Percentiles rank a stretch among this genome's conserved stretches.
These are phyloP conservation scores for Spatulosminthurus flaviceps DNA, from an alignment of 2,888 invertebrate species.

Conservation along the genomic window DNA sequence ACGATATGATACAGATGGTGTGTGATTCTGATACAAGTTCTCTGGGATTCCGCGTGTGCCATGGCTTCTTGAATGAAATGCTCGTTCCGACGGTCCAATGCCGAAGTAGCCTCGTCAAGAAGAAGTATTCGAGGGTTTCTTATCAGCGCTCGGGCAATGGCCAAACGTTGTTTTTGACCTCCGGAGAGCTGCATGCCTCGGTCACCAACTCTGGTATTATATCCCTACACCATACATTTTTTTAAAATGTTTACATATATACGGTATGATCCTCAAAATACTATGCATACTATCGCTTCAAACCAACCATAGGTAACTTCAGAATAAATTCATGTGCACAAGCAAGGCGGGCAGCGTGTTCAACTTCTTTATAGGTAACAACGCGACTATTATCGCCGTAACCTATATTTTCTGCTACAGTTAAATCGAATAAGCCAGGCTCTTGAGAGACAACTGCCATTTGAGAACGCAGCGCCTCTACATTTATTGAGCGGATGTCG, in stretches of 20 bases:
- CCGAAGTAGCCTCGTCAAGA: neutral
- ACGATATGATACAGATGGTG: neutral
- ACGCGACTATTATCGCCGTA: conserved; percentile 73
- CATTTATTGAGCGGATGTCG: conserved; percentile 67
- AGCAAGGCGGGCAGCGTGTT: conserved; percentile 68
- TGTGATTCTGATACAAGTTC: neutral
- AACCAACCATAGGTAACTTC: conserved; percentile 67
- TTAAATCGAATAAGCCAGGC: conserved; percentile 86
- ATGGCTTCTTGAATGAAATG: neutral
- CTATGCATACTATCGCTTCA: neutral
- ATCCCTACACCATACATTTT: neutral
- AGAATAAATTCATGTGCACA: conserved; percentile 71
- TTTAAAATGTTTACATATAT: neutral
- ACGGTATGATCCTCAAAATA: neutral
- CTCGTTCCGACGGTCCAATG: neutral
- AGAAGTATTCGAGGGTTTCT: neutral
- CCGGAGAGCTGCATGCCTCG: conserved; percentile 27
- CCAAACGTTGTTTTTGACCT: conserved; percentile 27
- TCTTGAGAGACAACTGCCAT: conserved; percentile 84
- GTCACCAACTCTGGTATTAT: conserved; percentile 26
- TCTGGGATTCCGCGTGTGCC: neutral
- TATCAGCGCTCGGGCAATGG: conserved; percentile 1
- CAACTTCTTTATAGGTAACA: conserved; percentile 71
- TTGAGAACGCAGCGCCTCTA: conserved; percentile 68
- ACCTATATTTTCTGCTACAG: conserved; percentile 79